Evolutionary conservation across 1,140 invertebrate genomes (phyloP).

Genomic region (Lepidostoma basale): DNA sequence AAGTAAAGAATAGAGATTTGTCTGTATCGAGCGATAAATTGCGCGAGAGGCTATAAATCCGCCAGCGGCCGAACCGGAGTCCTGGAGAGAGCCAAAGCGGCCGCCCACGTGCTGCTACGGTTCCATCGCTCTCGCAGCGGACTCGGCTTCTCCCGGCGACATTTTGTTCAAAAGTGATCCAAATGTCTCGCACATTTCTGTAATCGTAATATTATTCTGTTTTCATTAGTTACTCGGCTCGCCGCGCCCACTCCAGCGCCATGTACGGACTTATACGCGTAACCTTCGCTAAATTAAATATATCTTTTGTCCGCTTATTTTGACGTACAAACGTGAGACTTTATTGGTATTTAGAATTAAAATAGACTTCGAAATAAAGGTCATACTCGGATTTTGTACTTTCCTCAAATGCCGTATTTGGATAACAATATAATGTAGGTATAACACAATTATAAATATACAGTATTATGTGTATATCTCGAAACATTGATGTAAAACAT

Average conservation of each 20-base stretch:
- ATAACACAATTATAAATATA: no score
- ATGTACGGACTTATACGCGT: neutral
- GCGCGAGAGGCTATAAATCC: neutral
- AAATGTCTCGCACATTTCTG: neutral
- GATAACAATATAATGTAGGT: no score
- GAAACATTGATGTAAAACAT: no score
- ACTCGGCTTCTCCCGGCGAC: neutral
- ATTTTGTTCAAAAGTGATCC: no score
- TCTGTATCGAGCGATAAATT: constrained; percentile 18
- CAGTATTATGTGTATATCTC: no score
- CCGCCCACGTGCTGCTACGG: neutral
- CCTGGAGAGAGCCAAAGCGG: neutral
- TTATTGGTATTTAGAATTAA: no score
- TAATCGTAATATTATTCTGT: neutral
- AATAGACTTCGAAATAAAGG: no score
- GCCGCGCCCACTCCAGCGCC: neutral
- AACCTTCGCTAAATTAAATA: neutral
- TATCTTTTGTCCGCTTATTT: neutral
- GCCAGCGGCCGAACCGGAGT: neutral
- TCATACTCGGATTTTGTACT: no score
- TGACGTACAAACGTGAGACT: neutral
- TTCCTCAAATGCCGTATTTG: no score
- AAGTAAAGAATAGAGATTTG: constrained; percentile 24
- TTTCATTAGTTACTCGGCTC: neutral
- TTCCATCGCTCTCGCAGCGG: neutral